phyloP scores from a whole-genome alignment of 2,113 vertebrate species.

The Callopanchax toddi region DNA sequence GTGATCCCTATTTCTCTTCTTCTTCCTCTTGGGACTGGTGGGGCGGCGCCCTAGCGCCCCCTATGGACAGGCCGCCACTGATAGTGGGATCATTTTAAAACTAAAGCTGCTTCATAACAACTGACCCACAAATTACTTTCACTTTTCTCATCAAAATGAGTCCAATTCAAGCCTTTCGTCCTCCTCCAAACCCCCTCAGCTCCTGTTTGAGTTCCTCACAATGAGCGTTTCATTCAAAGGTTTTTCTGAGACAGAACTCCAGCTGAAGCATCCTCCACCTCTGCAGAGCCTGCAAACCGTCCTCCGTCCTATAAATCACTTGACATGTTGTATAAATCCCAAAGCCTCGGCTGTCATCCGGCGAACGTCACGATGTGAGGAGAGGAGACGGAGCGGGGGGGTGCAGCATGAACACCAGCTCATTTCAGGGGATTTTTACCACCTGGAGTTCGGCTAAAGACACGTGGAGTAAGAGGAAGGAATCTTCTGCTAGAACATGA shows the following conservation, averaged over 20 bases:
- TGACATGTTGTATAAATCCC: constrained; percentile 34
- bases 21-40: no score
- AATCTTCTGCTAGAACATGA: constrained; percentile 20
- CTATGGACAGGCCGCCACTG: no score
- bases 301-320: constrained; percentile 29
- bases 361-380: constrained; percentile 10
- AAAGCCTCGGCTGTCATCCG: constrained; percentile 23
- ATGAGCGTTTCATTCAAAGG: constrained; percentile 21
- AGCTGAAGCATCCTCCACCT: neutral
- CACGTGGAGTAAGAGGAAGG: constrained; percentile 12
- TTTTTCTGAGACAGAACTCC: neutral
- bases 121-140: no score
- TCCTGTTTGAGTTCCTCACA: neutral
- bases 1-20: no score
- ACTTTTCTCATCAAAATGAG: neutral
- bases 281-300: neutral
- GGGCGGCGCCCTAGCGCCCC: no score
- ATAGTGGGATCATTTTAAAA: no score
- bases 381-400: constrained; percentile 3
- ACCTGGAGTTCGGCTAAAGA: constrained; percentile 51
- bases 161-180: neutral
- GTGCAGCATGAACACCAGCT: constrained; percentile 5
- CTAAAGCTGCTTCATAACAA: no score
- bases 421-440: constrained; percentile 36
- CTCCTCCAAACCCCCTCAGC: neutral